Evolutionary conservation across 2,797 vertebrate species (phyloP).

Genomic region (Helicolenus hilgendorfi): DNA sequence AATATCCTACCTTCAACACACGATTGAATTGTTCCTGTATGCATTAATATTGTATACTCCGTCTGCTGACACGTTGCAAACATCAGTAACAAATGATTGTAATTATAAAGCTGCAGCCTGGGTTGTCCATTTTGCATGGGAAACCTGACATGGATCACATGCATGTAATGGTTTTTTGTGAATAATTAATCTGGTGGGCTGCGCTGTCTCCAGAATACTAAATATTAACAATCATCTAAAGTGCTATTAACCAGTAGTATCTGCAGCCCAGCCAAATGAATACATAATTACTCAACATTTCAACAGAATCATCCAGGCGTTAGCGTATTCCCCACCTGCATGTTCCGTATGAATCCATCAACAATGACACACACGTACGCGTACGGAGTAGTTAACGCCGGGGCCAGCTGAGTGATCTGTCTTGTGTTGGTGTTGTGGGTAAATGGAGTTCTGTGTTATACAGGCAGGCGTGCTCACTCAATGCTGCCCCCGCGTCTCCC

Average conservation of each 20-base stretch:
- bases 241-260: conserved; percentile 61
- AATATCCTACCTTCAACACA: conserved; percentile 5
- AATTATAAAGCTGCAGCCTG: conserved; percentile 60
- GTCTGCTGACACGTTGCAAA: conserved; percentile 39
- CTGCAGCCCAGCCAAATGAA: conserved; percentile 54
- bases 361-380: conserved; percentile 12
- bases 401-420: conserved; percentile 59
- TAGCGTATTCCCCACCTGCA: conserved; percentile 56
- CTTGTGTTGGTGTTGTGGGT: conserved; percentile 72
- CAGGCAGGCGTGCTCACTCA: conserved; percentile 66
- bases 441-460: conserved; percentile 74
- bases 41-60: conserved; percentile 55
- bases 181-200: conserved; percentile 83
- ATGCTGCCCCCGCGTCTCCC: conserved; percentile 68
- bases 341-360: conserved; percentile 64
- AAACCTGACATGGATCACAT: conserved; percentile 73
- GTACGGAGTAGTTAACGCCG: conserved; percentile 50
- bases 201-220: conserved; percentile 77
- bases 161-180: conserved; percentile 81
- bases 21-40: conserved; percentile 44
- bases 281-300: conserved; percentile 68
- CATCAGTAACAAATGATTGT: conserved; percentile 80
- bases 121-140: conserved; percentile 50
- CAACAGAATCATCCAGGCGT: conserved; percentile 53
- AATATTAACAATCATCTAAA: conserved; percentile 79